Conservation (phyloP, 1,140 invertebrate genomes). For the Eufriesea mexicana region DNA sequence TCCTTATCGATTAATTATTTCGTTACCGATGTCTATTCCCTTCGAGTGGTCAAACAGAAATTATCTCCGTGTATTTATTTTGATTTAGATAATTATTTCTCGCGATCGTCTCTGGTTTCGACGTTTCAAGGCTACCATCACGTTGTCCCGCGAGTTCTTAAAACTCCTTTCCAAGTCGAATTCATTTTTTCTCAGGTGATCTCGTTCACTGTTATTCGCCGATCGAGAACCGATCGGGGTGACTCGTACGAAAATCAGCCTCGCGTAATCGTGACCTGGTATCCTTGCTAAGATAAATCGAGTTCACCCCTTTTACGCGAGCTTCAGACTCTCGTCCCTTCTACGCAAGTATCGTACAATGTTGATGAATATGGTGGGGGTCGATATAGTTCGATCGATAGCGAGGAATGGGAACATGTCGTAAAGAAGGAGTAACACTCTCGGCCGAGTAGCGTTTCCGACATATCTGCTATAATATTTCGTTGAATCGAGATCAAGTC, state of each 20-base stretch:
- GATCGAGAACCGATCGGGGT: no score
- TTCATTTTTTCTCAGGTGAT: no score
- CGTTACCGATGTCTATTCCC: background rate
- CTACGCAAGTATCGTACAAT: background rate
- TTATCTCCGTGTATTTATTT: background rate
- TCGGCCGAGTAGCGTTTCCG: background rate
- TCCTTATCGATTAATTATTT: background rate
- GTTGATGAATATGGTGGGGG: background rate
- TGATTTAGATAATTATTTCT: background rate
- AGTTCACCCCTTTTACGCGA: no score
- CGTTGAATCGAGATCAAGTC: background rate
- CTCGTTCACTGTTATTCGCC: no score
- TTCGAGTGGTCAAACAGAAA: background rate
- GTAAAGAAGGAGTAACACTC: background rate
- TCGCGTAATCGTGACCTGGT: no score
- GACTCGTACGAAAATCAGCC: no score
- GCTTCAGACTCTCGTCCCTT: no score
- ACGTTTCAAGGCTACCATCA: no score
- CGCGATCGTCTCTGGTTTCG: background rate
- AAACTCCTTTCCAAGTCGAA: no score
- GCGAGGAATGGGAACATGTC: background rate
- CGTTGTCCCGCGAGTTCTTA: no score
- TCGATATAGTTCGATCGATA: slow-evolving; percentile 5
- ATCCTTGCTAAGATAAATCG: no score
- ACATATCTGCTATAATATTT: background rate